phyloP scores from a whole-genome alignment of 2,113 vertebrate genomes.

The Corvus hawaiiensis region DNA sequence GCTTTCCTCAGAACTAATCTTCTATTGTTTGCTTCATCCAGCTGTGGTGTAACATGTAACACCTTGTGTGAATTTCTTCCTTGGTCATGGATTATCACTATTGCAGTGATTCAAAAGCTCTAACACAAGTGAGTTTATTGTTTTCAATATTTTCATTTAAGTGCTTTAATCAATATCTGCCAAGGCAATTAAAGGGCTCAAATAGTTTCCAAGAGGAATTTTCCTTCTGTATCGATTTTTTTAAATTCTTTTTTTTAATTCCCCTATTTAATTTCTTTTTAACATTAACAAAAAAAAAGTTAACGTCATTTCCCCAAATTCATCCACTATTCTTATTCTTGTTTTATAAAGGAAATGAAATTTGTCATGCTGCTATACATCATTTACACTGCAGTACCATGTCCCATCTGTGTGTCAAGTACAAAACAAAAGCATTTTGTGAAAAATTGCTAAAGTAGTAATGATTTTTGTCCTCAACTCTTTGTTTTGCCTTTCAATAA shows the following conservation, averaged over 20 bases:
- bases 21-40: background rate
- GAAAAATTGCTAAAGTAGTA: conserved; percentile 96
- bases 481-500: conserved; percentile 99
- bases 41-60: background rate
- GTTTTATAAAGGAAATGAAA: conserved; percentile 84
- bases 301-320: conserved; percentile 65
- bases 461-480: conserved; percentile 97
- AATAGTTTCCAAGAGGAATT: conserved; percentile 21
- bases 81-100: conserved; percentile 4
- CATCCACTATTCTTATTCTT: conserved; percentile 74
- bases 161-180: conserved; percentile 58
- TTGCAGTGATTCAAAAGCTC: conserved; percentile 39
- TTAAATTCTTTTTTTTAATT: background rate
- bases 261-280: conserved; percentile 15
- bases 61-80: background rate
- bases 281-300: conserved; percentile 15
- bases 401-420: conserved; percentile 84
- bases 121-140: conserved; percentile 39
- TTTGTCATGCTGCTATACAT: conserved; percentile 88
- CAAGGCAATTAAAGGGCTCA: conserved; percentile 66
- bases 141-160: conserved; percentile 66
- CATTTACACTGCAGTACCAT: conserved; percentile 78
- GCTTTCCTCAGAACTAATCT: background rate
- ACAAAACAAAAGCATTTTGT: conserved; percentile 96
- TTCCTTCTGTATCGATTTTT: fast-evolving